Evolutionary conservation across 2,888 invertebrate genomes (phyloP).

Genomic region (Antheraea assamensis): DNA sequence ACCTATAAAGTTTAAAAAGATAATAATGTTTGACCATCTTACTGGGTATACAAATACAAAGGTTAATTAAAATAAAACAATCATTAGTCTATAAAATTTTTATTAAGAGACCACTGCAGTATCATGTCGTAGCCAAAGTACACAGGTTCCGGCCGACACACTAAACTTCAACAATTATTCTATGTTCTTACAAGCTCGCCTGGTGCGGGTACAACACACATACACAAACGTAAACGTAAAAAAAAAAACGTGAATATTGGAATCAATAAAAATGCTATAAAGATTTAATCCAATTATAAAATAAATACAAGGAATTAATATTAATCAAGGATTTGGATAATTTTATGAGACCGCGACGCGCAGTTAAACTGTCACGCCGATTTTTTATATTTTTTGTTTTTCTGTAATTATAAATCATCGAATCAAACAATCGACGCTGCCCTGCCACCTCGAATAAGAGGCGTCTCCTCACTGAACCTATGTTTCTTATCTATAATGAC

Average conservation of each 20-base stretch:
- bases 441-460: constrained; percentile 39
- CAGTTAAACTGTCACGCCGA: constrained; percentile 41
- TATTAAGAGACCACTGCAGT: constrained; percentile 77
- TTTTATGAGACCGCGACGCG: constrained; percentile 49
- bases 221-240: constrained; percentile 62
- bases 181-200: constrained; percentile 54
- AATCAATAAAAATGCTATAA: constrained; percentile 60
- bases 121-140: constrained; percentile 41
- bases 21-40: background rate
- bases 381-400: constrained; percentile 30
- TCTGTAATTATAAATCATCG: constrained; percentile 21
- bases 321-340: constrained; percentile 42
- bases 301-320: constrained; percentile 54
- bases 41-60: too few relatives aligned
- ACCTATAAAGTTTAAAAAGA: too few relatives aligned
- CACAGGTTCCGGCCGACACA: constrained; percentile 54
- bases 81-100: constrained; percentile 76
- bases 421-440: constrained; percentile 33
- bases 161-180: constrained; percentile 60
- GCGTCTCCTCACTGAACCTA: constrained; percentile 38
- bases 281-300: constrained; percentile 64
- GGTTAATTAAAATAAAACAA: constrained; percentile 46
- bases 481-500: constrained; percentile 51
- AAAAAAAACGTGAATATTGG: constrained; percentile 65
- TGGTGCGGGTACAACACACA: constrained; percentile 49